phyloP scores from a whole-genome alignment of 2,888 invertebrate genomes.

The Cryptocephalus moraei region DNA sequence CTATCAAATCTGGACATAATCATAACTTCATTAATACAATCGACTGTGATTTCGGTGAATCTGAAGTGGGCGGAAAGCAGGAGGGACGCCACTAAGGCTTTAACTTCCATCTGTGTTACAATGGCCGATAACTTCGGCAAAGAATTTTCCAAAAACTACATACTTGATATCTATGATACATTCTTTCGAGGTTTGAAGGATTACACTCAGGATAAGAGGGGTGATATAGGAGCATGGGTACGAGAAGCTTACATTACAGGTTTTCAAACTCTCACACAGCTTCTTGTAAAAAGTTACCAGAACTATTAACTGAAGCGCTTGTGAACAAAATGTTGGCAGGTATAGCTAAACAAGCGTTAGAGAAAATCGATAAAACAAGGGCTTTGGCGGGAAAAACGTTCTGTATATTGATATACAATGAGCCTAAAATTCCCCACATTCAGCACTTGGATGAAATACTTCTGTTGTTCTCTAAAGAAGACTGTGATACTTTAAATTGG shows the following conservation, averaged over 20 bases:
- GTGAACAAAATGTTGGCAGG: slow-evolving; percentile 55
- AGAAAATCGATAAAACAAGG: slow-evolving; percentile 88
- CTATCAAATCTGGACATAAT: slow-evolving; percentile 45
- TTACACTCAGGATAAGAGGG: slow-evolving; percentile 87
- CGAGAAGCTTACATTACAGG: slow-evolving; percentile 82
- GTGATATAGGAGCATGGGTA: slow-evolving; percentile 96
- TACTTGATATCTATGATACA: slow-evolving; percentile 49
- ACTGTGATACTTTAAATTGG: slow-evolving; percentile 54
- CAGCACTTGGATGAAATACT: slow-evolving; percentile 60
- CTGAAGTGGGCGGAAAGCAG: slow-evolving; percentile 83
- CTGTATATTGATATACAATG: slow-evolving; percentile 61
- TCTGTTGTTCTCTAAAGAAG: slow-evolving; percentile 63
- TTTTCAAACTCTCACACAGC: slow-evolving; percentile 42
- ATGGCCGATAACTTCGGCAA: slow-evolving; percentile 36
- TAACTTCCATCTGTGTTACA: slow-evolving; percentile 60
- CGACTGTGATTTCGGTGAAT: slow-evolving; percentile 50
- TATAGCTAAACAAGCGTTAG: slow-evolving; percentile 85
- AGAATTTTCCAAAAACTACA: slow-evolving; percentile 22
- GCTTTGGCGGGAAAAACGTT: slow-evolving; percentile 77
- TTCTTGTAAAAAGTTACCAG: slow-evolving; percentile 41
- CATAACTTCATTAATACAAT: slow-evolving; percentile 53
- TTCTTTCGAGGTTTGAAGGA: slow-evolving; percentile 71
- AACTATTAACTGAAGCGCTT: slow-evolving; percentile 40
- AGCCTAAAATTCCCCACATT: slow-evolving; percentile 64
- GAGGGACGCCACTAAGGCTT: slow-evolving; percentile 67